These are phyloP conservation scores for Pao palembangensis DNA, from an alignment of 2,113 vertebrate species.

Conservation along the genomic window DNA sequence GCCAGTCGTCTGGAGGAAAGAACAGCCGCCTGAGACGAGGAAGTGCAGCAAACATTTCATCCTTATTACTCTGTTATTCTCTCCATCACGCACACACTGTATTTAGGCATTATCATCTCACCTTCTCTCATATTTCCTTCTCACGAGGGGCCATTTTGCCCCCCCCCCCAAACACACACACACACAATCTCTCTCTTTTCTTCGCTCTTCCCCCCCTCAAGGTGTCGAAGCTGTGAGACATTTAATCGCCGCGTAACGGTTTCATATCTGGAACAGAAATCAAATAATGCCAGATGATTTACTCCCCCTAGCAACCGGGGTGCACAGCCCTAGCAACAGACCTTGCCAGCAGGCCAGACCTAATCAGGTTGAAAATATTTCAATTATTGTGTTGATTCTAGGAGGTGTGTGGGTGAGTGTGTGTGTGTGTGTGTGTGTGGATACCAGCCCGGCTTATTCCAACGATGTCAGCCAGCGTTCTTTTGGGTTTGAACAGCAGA, in stretches of 20 bases:
- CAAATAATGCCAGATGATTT: constrained; percentile 99
- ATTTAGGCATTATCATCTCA: constrained; percentile 55
- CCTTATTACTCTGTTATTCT: constrained; percentile 60
- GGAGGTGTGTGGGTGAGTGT: constrained; percentile 16
- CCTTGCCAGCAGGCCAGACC: constrained; percentile 94
- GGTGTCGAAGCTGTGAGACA: constrained; percentile 99
- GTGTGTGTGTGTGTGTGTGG: constrained; percentile 3
- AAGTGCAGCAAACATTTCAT: constrained; percentile 65
- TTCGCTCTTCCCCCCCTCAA: constrained; percentile 78
- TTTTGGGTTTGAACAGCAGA: constrained; percentile 25
- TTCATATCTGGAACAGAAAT: constrained; percentile 99
- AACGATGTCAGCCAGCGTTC: constrained; percentile 33
- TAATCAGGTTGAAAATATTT: constrained; percentile 99
- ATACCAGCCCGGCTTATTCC: constrained; percentile 12
- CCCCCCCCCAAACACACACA: not conserved
- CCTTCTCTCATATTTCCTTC: constrained; percentile 60
- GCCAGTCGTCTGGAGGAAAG: constrained; percentile 50
- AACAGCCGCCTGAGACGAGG: constrained; percentile 54
- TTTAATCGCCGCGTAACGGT: constrained; percentile 99
- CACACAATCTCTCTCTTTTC: constrained; percentile 63
- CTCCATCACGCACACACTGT: constrained; percentile 27
- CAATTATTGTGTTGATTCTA: constrained; percentile 98
- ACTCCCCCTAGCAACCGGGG: constrained; percentile 99
- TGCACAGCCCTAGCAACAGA: constrained; percentile 99
- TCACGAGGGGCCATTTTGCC: constrained; percentile 35